phyloP scores from a whole-genome alignment of 2,888 invertebrate genomes.

The Phlogophora meticulosa region DNA sequence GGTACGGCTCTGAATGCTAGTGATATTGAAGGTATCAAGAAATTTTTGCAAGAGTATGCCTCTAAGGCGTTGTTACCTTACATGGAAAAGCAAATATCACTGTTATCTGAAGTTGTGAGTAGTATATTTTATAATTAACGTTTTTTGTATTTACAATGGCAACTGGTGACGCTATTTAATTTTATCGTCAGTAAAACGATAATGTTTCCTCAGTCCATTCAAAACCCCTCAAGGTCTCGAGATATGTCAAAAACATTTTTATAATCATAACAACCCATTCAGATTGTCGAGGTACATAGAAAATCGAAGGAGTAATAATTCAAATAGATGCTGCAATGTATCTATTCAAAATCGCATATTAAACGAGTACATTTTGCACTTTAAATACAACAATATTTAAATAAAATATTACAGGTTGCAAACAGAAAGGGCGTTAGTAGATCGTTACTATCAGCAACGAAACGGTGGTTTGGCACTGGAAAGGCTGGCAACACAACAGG shows the following conservation, averaged over 20 bases:
- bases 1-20: constrained; percentile 94
- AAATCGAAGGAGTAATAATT: neutral
- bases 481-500: constrained; percentile 95
- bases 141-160: constrained; percentile 6
- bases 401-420: constrained; percentile 89
- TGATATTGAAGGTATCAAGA: constrained; percentile 96
- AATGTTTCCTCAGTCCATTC: too few relatives aligned
- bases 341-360: too few relatives aligned
- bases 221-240: too few relatives aligned
- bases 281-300: neutral
- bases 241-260: too few relatives aligned
- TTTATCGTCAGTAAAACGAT: neutral
- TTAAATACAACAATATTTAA: constrained; percentile 1
- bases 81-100: constrained; percentile 96
- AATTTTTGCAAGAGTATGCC: constrained; percentile 97
- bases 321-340: neutral
- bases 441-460: constrained; percentile 98
- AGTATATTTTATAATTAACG: constrained; percentile 12
- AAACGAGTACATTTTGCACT: too few relatives aligned
- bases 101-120: constrained; percentile 94
- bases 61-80: constrained; percentile 97
- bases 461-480: constrained; percentile 98
- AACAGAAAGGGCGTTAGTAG: constrained; percentile 98
- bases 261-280: neutral
- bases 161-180: neutral